Evolutionary conservation across 2,888 invertebrate species (phyloP), one percentile per base, ranked within the genome.

Genomic region (Eumerus sabulonum): DNA sequence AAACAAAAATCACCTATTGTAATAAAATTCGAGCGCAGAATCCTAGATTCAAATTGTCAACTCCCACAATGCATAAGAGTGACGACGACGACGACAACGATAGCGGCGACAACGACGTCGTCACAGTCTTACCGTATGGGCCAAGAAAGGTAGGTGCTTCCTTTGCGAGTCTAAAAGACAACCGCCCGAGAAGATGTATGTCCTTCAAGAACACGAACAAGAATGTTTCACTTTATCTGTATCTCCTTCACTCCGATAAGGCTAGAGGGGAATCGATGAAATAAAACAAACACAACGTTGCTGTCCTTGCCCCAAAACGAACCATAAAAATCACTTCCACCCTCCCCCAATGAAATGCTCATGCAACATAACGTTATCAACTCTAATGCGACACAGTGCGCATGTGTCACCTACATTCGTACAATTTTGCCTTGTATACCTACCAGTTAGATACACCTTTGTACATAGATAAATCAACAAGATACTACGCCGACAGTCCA

Each of bases 1-100:
- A 68, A 77, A 77, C 63, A 67, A 73, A 71, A 77, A 67, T 77
- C 77, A 77, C 73, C 77, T 77, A 77, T 77, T 77, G 67, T 77
- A 77, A 63, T 72, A 72, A 77, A 73, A 68, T 85, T 36, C 54
- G 71, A 86, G 86, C 86, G 86, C 86, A 86, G 86, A 86, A 86
- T 84, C 86, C 85, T 60, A 54, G 71, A 70, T 64, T 72, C 9
- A 71, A 79, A 76, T 83, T 83, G 87, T 85, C 86, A 86, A 81
- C 86, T 84, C 86, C 86, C 86, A 85, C 85, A 77, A 81, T 77
- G 66, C 48, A 68, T 48, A 51, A 63, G 67, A 59, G 63, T 77
- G 77, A 72, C 72, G 67, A 60, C 71, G 59, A 64, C 76, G 64
- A 71, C 64, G 59, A 64, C 76, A 64, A 59, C 53, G 71, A 67